Conservation (phyloP, 2,113 vertebrate genomes). For the Pandion haliaetus region DNA sequence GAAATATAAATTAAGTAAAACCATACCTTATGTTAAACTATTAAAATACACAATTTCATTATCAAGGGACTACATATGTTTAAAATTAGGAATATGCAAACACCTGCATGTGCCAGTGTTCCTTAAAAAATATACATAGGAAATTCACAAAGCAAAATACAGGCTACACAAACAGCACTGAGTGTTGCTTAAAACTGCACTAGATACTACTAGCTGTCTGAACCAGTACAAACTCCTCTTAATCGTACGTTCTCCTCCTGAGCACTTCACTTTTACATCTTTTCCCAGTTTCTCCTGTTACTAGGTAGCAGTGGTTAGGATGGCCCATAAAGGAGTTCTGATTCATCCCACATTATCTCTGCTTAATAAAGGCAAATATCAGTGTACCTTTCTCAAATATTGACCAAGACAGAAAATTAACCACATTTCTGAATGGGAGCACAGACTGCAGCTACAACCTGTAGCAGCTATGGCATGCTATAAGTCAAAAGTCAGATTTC, state of each 20-base stretch:
- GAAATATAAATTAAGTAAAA: not conserved
- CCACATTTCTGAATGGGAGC: not conserved
- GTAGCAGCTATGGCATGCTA: not conserved
- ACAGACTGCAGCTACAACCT: not conserved
- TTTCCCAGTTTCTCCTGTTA: not conserved
- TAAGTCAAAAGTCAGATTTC: not conserved
- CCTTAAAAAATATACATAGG: not conserved
- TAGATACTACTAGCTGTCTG: not conserved
- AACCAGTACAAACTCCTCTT: not conserved
- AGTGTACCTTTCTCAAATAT: not conserved
- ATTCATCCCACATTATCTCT: not conserved
- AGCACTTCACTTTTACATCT: not conserved
- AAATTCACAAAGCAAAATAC: not conserved
- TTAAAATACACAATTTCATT: not conserved
- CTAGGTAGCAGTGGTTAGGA: not conserved
- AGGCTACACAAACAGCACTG: not conserved
- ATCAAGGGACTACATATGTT: not conserved
- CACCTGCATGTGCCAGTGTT: not conserved
- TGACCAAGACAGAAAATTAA: not conserved
- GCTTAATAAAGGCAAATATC: not conserved
- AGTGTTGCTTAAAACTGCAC: not conserved
- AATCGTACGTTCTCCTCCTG: not conserved
- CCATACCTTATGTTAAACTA: not conserved
- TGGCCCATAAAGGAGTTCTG: not conserved
- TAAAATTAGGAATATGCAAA: not conserved